A percentile compares a stretch with the other conserved stretches of the same genome.
Conservation (phyloP, 1,140 invertebrate genomes). For the Drosophila kanapiae region DNA sequence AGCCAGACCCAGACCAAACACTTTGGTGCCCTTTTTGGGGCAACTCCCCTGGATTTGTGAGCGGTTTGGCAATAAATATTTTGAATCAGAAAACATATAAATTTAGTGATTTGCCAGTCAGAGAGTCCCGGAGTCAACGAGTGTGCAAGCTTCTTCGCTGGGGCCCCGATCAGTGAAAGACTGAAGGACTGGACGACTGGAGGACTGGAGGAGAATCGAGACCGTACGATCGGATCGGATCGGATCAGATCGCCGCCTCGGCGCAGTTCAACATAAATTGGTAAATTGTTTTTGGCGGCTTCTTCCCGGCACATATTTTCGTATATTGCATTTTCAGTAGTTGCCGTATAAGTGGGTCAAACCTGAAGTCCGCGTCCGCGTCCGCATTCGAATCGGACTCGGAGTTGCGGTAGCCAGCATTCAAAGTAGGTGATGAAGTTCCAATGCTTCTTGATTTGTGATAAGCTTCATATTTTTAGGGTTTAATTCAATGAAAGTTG, state of each 20-base stretch:
- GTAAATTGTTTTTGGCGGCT: slow-evolving; percentile 84
- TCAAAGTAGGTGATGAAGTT: slow-evolving; percentile 84
- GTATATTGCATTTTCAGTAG: slow-evolving; percentile 77
- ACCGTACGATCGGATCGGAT: slow-evolving; percentile 34
- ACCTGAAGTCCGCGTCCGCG: slow-evolving; percentile 18
- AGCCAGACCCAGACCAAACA: slow-evolving; percentile 45
- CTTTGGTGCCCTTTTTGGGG: slow-evolving; percentile 78
- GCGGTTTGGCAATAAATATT: slow-evolving; percentile 84
- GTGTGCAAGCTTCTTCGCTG: slow-evolving; percentile 33
- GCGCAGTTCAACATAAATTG: slow-evolving; percentile 81
- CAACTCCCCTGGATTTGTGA: slow-evolving; percentile 62
- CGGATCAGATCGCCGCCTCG: slow-evolving; percentile 33
- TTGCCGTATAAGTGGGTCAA: slow-evolving; percentile 52
- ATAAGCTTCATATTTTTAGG: slow-evolving; percentile 85
- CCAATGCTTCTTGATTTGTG: slow-evolving; percentile 82
- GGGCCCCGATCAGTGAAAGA: slow-evolving; percentile 9
- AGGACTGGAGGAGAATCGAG: slow-evolving; percentile 19
- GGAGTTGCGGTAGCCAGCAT: slow-evolving; percentile 77
- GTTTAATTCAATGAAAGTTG: slow-evolving; percentile 84
- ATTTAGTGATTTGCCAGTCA: slow-evolving; percentile 84
- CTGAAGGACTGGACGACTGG: background rate
- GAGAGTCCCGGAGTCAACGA: slow-evolving; percentile 47
- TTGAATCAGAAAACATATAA: slow-evolving; percentile 85
- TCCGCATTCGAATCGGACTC: slow-evolving; percentile 2
- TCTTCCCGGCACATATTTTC: slow-evolving; percentile 67